Conservation (phyloP, 2,797 vertebrate genomes). For the Pipistrellus nathusii region DNA sequence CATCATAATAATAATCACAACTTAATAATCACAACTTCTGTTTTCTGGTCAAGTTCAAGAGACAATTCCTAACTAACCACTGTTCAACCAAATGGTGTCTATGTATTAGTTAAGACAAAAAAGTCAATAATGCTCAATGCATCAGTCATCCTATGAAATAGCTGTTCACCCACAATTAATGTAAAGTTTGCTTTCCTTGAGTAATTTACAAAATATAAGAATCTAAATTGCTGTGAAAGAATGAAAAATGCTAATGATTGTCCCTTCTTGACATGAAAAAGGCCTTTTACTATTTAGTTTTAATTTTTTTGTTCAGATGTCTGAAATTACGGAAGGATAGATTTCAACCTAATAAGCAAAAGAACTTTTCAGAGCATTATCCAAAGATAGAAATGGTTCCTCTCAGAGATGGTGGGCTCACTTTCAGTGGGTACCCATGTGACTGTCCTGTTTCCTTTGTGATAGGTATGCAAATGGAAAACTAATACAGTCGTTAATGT, state of each 20-base stretch:
- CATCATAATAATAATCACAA: not conserved
- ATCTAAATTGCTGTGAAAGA: not conserved
- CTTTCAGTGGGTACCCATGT: not conserved
- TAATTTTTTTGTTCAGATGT: not conserved
- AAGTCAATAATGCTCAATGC: not conserved
- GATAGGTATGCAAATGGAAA: not conserved
- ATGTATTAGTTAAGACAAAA: not conserved
- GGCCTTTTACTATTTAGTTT: not conserved
- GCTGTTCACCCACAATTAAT: not conserved
- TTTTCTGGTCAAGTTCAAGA: not conserved
- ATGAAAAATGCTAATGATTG: not conserved
- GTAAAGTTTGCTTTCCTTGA: not conserved
- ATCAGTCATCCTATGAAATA: not conserved
- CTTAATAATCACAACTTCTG: not conserved
- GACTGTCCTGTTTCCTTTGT: not conserved
- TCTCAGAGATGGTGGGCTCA: accelerated
- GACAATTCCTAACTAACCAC: not conserved
- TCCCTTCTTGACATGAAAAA: not conserved
- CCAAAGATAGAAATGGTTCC: not conserved
- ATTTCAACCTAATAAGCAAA: not conserved
- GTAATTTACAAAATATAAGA: not conserved
- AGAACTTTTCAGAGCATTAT: not conserved
- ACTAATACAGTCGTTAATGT: not conserved
- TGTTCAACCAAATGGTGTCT: not conserved
- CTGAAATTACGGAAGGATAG: not conserved